Conservation (phyloP, 1,140 invertebrate genomes). For the Cylas formicarius region DNA sequence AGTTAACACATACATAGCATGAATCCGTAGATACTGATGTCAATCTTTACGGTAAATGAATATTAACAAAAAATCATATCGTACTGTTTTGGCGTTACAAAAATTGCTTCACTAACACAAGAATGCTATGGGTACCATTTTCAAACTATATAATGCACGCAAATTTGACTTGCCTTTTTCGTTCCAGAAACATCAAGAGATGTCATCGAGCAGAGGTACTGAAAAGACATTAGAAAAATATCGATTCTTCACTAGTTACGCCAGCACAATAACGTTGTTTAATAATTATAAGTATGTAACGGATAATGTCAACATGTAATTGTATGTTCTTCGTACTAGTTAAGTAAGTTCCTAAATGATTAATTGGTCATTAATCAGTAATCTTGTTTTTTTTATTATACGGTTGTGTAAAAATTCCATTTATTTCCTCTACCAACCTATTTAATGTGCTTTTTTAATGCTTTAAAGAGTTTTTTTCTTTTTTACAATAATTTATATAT, state of each 20-base stretch:
- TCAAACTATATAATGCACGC: too few species aligned
- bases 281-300: too few species aligned
- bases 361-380: conserved; percentile 4
- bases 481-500: conserved; percentile 7
- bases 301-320: too few species aligned
- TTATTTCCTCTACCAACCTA: conserved; percentile 1
- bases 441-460: conserved; percentile 19
- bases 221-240: conserved; percentile 16
- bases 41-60: too few species aligned
- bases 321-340: conserved; percentile 24
- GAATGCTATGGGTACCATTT: too few species aligned
- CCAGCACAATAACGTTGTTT: too few species aligned
- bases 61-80: too few species aligned
- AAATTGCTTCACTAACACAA: too few species aligned
- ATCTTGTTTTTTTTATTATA: neutral
- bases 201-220: conserved; percentile 26
- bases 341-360: conserved; percentile 34
- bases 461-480: conserved; percentile 18
- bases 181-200: conserved; percentile 36
- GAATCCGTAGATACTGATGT: too few species aligned
- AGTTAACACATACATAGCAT: too few species aligned
- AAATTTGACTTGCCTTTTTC: conserved; percentile 8
- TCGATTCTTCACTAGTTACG: too few species aligned
- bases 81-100: too few species aligned
- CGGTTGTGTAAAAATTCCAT: conserved; percentile 6